Percentiles rank a stretch among this genome's conserved stretches.
Evolutionary conservation across 2,797 vertebrate genomes (phyloP).

Genomic region (Hypotaenidia philippensis): DNA sequence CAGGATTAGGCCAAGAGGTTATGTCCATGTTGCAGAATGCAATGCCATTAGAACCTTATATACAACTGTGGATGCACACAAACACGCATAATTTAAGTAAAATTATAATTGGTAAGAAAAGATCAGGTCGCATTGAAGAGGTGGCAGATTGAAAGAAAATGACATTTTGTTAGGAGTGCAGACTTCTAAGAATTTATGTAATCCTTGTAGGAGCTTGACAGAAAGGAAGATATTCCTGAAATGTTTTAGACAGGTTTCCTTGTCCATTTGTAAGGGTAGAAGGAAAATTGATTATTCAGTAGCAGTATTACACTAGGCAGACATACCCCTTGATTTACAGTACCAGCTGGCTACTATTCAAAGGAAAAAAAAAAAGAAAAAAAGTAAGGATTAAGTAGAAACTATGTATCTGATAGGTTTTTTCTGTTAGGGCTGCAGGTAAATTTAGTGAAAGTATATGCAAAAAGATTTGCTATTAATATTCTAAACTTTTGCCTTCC

Average conservation of each 20-base stretch:
- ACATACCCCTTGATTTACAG: background rate
- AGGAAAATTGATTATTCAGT: background rate
- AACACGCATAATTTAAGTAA: background rate
- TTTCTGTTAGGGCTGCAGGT: background rate
- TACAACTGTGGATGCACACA: too few relatives aligned
- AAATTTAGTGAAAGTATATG: slow-evolving; percentile 18
- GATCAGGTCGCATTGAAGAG: background rate
- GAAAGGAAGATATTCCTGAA: background rate
- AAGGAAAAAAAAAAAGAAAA: background rate
- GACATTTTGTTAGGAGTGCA: background rate
- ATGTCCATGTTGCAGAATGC: too few relatives aligned
- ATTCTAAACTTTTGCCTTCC: background rate
- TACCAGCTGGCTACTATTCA: background rate
- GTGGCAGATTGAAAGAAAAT: background rate
- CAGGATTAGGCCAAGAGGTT: background rate
- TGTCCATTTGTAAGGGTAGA: background rate
- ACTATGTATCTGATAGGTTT: background rate
- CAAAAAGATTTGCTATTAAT: background rate
- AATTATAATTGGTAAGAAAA: background rate
- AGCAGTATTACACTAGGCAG: background rate
- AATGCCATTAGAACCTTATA: background rate
- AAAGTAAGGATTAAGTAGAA: background rate
- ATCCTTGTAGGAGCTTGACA: background rate
- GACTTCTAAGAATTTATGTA: background rate
- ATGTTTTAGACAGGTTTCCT: background rate